phyloP scores from a whole-genome alignment of 35 echinoderm and acorn worm genomes.

The Strongylocentrotus purpuratus region DNA sequence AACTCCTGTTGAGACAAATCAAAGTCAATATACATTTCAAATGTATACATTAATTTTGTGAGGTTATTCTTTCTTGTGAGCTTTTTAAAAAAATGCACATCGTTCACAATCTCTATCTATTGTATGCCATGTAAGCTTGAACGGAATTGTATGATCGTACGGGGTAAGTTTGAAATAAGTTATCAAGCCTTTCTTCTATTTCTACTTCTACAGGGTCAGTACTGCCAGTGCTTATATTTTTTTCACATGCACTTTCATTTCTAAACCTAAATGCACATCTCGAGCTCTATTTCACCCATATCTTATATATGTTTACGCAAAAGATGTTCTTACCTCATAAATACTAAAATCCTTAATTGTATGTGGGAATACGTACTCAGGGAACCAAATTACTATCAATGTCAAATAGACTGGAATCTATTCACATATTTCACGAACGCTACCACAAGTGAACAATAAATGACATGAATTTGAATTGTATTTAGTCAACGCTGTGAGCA shows the following conservation, averaged over 20 bases:
- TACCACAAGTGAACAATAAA: not conserved
- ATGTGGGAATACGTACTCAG: not conserved
- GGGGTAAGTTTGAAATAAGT: not conserved
- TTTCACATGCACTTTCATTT: not conserved
- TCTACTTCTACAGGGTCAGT: not conserved
- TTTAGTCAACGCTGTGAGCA: no score
- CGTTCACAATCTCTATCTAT: not conserved
- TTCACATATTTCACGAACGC: not conserved
- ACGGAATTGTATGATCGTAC: not conserved
- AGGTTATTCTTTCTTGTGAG: not conserved
- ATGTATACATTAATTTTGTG: not conserved
- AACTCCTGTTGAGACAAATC: conserved; percentile 42
- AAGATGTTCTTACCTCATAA: not conserved
- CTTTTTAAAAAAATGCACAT: not conserved
- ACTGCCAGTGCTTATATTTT: not conserved
- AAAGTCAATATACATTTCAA: not conserved
- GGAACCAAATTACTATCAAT: not conserved
- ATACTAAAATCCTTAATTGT: not conserved
- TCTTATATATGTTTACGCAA: not conserved
- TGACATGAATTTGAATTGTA: no score
- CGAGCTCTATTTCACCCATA: no score
- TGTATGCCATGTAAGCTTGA: not conserved
- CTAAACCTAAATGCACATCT: not conserved
- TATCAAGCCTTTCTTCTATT: not conserved
- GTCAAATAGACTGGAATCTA: not conserved